phyloP scores from a whole-genome alignment of 2,797 vertebrate species.

The Mastacembelus armatus region DNA sequence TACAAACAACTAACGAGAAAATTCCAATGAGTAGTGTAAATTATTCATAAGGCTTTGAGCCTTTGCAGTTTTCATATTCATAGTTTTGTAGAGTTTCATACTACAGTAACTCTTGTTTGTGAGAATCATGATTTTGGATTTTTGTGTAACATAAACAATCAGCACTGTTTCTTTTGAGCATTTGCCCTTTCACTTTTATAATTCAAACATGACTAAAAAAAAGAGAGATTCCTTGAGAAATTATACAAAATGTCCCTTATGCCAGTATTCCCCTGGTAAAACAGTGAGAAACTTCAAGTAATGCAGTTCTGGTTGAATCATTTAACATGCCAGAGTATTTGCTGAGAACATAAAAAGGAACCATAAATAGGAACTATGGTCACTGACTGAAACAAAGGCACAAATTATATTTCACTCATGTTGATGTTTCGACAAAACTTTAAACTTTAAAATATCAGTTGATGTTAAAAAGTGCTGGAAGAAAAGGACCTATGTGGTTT shows the following conservation, averaged over 20 bases:
- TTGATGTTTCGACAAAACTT: conserved; percentile 21
- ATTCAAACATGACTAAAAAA: neutral
- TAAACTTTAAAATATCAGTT: conserved; percentile 8
- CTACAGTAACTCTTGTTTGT: neutral
- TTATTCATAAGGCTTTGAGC: conserved; percentile 6
- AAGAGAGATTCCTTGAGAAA: neutral
- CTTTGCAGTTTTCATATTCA: neutral
- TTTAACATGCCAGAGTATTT: conserved; percentile 58
- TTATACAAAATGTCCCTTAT: neutral
- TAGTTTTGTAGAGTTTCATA: neutral
- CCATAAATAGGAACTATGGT: conserved; percentile 39
- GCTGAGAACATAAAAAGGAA: conserved; percentile 45
- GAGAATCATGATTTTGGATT: neutral
- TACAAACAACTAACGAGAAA: conserved; percentile 31
- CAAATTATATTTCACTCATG: conserved; percentile 37
- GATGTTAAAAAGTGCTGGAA: neutral
- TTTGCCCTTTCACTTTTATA: neutral
- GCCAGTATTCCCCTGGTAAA: neutral
- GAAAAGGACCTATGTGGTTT: neutral
- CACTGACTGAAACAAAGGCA: conserved; percentile 35
- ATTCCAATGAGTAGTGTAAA: conserved; percentile 5
- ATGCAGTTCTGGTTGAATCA: conserved; percentile 42
- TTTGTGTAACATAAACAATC: neutral
- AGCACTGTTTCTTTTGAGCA: neutral
- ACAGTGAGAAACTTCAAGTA: conserved; percentile 32